phyloP scores from a whole-genome alignment of 2,113 vertebrate genomes.

The Mellivora capensis region DNA sequence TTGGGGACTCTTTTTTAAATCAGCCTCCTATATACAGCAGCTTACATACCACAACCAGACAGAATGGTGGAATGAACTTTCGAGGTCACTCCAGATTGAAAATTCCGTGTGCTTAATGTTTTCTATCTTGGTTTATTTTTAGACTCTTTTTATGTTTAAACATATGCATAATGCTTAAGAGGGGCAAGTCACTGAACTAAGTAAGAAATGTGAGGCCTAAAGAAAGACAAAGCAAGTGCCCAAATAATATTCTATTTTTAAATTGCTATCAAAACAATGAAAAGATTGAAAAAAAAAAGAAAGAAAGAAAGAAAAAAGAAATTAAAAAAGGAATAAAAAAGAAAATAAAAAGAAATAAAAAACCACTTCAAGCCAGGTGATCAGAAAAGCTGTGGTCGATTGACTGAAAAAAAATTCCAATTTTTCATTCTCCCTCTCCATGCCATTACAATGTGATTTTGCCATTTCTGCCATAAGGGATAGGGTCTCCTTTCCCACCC shows the following conservation, averaged over 20 bases:
- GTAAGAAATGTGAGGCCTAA: not conserved
- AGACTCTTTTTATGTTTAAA: constrained; percentile 14
- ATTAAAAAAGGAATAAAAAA: too few relatives aligned
- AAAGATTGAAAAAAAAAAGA: not conserved
- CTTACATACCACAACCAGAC: not conserved
- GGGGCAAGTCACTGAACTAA: not conserved
- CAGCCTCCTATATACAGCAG: not conserved
- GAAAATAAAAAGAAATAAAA: not conserved
- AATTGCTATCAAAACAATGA: not conserved
- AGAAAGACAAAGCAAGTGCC: not conserved
- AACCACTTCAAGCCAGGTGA: not conserved
- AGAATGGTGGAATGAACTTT: not conserved
- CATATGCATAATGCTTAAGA: not conserved
- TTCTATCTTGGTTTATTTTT: not conserved
- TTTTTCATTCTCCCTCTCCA: not conserved
- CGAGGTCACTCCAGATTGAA: not conserved
- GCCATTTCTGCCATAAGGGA: not conserved
- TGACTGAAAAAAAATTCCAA: not conserved
- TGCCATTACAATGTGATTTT: not conserved
- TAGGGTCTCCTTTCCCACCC: not conserved
- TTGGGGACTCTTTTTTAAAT: not conserved
- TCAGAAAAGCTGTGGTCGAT: not conserved
- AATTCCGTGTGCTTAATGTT: not conserved
- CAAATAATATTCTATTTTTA: not conserved
- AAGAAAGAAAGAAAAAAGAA: not conserved